Evolutionary conservation across 37 sponge, comb jelly and placozoan species (phyloP), one percentile per base, ranked within the genome.

Genomic region (Geodia barretti): DNA sequence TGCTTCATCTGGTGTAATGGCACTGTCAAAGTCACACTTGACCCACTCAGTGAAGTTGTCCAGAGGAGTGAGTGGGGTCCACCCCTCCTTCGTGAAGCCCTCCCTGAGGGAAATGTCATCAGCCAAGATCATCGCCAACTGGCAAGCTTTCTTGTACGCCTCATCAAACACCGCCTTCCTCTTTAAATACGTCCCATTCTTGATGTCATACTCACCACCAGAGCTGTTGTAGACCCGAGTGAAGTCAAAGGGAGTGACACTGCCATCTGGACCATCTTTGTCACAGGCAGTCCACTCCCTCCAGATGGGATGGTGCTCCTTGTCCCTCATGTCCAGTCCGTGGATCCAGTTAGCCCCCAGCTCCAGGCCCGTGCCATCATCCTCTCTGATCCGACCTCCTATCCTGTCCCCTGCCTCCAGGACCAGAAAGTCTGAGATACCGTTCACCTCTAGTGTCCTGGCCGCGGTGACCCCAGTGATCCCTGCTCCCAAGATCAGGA

Each of bases 401-500:
- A 91, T 74, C 7, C 70, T 39, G 4, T 30, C 39, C 32, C 40
- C n/a, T 24, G 77, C 87, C 59, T 91, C 92, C 35, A 91, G 42
- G 5, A 91, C 78, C 69, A 91, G 14, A 41, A 91, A 83, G 70
- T 91, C 43, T 4, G 61, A 79, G 41, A 79, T 23, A 14, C 79
- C 84, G 26, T 82, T 81, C 9, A 20, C 70, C 8, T 82, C 75
- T 25, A 91, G 88, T 20, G 88, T 83, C 59, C 70, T 83, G 29
- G 78, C 92, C 24, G 88, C 92, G 7, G 62, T 21, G 54, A 91
- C 79, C n/a, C 92, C 92, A 0, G 92, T 25, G 60, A 91, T 73
- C 0, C 92, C 92, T 9, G 87, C 92, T 3, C 92, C 92, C 29
- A 91, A 35, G 39, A 91, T 86, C 25, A 91, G 79, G 2, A 91